Percentiles rank a stretch among this genome's conserved stretches.
Conservation (phyloP, 2,888 invertebrate species). For the Branchinecta sandiegonensis region DNA sequence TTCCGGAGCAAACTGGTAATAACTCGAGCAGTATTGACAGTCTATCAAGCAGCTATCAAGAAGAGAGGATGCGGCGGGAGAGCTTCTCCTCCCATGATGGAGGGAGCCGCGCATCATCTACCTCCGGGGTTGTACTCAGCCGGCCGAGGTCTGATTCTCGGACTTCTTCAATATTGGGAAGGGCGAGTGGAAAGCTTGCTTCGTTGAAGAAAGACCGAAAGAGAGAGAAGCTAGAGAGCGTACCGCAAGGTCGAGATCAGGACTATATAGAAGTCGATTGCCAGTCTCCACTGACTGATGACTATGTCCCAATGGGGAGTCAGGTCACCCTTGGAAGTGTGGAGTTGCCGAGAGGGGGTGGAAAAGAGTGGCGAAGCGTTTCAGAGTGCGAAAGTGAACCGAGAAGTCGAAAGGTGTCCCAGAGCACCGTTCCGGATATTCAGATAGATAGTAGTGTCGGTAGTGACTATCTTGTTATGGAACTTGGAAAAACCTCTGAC, state of each 20-base stretch:
- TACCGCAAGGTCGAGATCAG: slow-evolving; percentile 24
- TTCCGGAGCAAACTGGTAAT: slow-evolving; percentile 17
- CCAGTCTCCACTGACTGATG: slow-evolving; percentile 15
- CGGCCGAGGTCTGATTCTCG: slow-evolving; percentile 18
- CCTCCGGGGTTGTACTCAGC: slow-evolving; percentile 14
- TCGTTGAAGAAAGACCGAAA: slow-evolving; percentile 19
- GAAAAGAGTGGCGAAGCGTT: no score
- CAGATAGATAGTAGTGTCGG: neutral
- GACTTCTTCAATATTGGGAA: slow-evolving; percentile 8
- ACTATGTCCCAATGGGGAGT: slow-evolving; percentile 18
- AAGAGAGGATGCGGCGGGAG: slow-evolving; percentile 15
- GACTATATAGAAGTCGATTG: slow-evolving; percentile 23
- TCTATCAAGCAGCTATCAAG: slow-evolving; percentile 15
- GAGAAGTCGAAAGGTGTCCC: neutral
- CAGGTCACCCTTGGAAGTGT: neutral
- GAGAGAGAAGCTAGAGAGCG: slow-evolving; percentile 23
- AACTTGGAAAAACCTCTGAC: neutral
- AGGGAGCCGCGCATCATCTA: slow-evolving; percentile 18
- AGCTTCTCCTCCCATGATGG: slow-evolving; percentile 22
- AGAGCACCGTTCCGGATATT: neutral
- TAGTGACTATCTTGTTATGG: neutral
- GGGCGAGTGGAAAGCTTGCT: slow-evolving; percentile 21
- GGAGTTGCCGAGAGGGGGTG: neutral
- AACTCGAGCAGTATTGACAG: slow-evolving; percentile 20
- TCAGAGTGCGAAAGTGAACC: neutral